Evolutionary conservation across 2,113 vertebrate genomes (phyloP).

Genomic region (Dicaeum eximium): DNA sequence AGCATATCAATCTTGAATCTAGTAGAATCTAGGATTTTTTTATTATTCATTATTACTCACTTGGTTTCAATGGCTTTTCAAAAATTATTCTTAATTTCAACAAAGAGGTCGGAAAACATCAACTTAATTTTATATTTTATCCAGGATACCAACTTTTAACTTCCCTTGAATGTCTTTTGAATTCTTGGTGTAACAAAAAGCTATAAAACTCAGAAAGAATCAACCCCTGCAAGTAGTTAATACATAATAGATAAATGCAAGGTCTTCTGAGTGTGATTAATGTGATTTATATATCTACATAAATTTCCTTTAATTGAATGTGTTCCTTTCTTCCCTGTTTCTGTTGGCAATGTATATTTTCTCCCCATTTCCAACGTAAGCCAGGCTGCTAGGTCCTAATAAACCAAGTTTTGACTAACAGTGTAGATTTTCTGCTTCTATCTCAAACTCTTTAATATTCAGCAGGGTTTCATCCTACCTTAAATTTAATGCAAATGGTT

Average conservation of each 20-base stretch:
- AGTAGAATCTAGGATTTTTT: not conserved
- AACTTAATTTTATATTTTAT: not conserved
- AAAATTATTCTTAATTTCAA: not conserved
- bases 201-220: not conserved
- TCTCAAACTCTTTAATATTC: constrained; percentile 25
- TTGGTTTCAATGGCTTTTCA: not conserved
- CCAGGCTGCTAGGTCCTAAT: not conserved
- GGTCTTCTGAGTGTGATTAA: not conserved
- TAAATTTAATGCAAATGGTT: constrained; percentile 23
- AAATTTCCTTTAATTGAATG: constrained; percentile 3
- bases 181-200: not conserved
- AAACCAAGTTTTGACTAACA: not conserved
- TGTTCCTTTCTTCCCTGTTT: not conserved
- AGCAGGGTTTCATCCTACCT: not conserved
- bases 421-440: constrained; percentile 10
- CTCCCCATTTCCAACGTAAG: not conserved
- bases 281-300: not conserved
- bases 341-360: not conserved
- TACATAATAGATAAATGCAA: not conserved
- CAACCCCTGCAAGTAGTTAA: not conserved
- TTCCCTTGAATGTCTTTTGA: not conserved
- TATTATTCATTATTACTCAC: not conserved
- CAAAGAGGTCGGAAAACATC: not conserved
- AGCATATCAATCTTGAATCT: not conserved
- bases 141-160: not conserved